phyloP scores from a whole-genome alignment of 1,140 invertebrate species.

The Doryteuthis pealeii region DNA sequence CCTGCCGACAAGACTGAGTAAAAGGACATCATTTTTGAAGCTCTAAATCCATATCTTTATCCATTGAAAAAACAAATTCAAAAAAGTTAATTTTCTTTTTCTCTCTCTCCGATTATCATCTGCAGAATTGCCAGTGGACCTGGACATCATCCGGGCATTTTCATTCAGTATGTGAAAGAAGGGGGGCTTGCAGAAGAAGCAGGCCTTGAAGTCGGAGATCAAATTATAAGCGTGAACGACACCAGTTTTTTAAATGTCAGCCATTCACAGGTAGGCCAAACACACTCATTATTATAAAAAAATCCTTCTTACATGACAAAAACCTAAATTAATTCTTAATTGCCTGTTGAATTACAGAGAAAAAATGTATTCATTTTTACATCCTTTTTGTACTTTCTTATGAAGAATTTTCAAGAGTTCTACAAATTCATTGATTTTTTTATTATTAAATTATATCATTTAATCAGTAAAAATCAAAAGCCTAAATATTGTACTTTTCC shows the following conservation, averaged over 20 bases:
- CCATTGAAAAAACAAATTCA: too few species aligned
- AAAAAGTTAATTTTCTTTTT: too few species aligned
- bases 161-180: conserved; percentile 87
- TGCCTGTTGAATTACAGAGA: too few species aligned
- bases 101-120: too few species aligned
- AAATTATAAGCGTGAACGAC: conserved; percentile 89
- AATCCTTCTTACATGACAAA: neutral
- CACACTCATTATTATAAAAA: neutral
- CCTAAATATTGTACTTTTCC: too few species aligned
- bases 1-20: too few species aligned
- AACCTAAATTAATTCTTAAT: too few species aligned
- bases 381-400: conserved; percentile 9
- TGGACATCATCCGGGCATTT: conserved; percentile 81
- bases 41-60: too few species aligned
- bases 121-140: conserved; percentile 74
- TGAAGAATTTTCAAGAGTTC: neutral
- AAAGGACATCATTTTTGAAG: too few species aligned
- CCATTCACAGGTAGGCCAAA: conserved; percentile 72
- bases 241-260: conserved; percentile 65
- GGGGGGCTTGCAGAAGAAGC: conserved; percentile 83
- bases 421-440: too few species aligned
- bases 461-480: too few species aligned
- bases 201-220: conserved; percentile 86
- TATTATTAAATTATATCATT: too few species aligned
- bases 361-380: neutral